phyloP scores from a whole-genome alignment of 2,888 invertebrate genomes.

The Eumerus sabulonum region DNA sequence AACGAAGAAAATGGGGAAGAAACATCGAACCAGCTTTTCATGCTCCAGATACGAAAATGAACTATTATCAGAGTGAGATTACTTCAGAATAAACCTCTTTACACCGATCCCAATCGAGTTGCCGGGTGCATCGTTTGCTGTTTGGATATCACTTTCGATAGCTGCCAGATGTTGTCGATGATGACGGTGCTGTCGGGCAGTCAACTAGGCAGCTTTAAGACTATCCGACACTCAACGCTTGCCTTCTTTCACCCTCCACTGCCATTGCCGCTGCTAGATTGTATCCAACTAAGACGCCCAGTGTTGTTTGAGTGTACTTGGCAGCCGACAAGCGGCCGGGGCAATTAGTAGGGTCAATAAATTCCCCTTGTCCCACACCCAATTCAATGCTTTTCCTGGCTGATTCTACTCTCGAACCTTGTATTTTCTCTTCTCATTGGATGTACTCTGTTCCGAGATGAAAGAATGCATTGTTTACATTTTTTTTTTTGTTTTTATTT shows the following conservation, averaged over 20 bases:
- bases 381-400: slow-evolving; percentile 2
- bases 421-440: not conserved
- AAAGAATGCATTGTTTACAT: slow-evolving; percentile 47
- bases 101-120: no score
- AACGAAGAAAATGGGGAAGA: slow-evolving; percentile 11
- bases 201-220: slow-evolving; percentile 26
- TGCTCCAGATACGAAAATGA: slow-evolving; percentile 37
- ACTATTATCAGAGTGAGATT: slow-evolving; percentile 19
- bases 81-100: slow-evolving; percentile 4
- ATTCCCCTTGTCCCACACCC: slow-evolving; percentile 13
- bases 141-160: slow-evolving; percentile 44
- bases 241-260: slow-evolving; percentile 15
- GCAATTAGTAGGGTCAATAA: slow-evolving; percentile 67
- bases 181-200: slow-evolving; percentile 12
- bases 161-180: slow-evolving; percentile 37
- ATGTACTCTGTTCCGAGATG: slow-evolving; percentile 19
- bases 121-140: not conserved
- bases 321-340: slow-evolving; percentile 59
- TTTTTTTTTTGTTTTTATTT: slow-evolving; percentile 13
- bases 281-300: no score
- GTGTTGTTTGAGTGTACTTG: slow-evolving; percentile 26
- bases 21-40: slow-evolving; percentile 9
- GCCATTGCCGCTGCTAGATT: slow-evolving; percentile 25
- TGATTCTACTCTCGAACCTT: not conserved
- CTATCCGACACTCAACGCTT: slow-evolving; percentile 17